A percentile compares a stretch with the other conserved stretches of the same genome.
These are phyloP conservation scores for Brachyopa scutellaris DNA, from an alignment of 2,888 invertebrate genomes.

Conservation along the genomic window DNA sequence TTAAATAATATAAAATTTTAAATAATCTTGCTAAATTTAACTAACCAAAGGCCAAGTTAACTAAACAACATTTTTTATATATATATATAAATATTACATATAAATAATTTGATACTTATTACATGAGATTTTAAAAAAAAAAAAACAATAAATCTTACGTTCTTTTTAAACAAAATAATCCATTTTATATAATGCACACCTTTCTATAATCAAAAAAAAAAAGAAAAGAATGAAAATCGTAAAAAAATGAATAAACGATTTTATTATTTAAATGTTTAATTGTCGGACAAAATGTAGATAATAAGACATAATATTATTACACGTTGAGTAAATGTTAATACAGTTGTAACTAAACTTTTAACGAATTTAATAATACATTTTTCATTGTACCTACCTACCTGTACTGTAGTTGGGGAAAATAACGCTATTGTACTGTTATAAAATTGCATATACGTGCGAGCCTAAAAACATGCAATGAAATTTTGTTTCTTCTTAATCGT, in stretches of 20 bases:
- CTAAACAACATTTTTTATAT: conserved; percentile 76
- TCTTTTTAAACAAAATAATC: conserved; percentile 71
- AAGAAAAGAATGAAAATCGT: conserved; percentile 70
- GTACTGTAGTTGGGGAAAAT: neutral
- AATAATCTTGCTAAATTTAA: conserved; percentile 78
- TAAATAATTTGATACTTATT: conserved; percentile 67
- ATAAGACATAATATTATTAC: conserved; percentile 14
- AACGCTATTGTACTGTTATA: neutral
- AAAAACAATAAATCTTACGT: conserved; percentile 58
- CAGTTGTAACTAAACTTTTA: conserved; percentile 39
- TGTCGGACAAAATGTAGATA: conserved; percentile 48
- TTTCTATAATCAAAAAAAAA: conserved; percentile 44
- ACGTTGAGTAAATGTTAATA: conserved; percentile 19
- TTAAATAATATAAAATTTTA: conserved; percentile 47
- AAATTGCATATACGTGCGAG: neutral
- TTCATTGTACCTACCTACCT: neutral
- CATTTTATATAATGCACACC: conserved; percentile 70
- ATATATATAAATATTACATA: conserved; percentile 56
- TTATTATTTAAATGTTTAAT: conserved; percentile 71
- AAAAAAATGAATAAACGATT: conserved; percentile 73
- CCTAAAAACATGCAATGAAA: conserved; percentile 17
- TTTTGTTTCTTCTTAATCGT: too few relatives aligned
- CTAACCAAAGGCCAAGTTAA: conserved; percentile 83
- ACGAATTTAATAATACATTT: neutral
- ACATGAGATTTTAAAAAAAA: conserved; percentile 54